Evolutionary conservation across 2,113 vertebrate species (phyloP), one percentile per base, ranked within the genome.

Genomic region (Bubo bubo): DNA sequence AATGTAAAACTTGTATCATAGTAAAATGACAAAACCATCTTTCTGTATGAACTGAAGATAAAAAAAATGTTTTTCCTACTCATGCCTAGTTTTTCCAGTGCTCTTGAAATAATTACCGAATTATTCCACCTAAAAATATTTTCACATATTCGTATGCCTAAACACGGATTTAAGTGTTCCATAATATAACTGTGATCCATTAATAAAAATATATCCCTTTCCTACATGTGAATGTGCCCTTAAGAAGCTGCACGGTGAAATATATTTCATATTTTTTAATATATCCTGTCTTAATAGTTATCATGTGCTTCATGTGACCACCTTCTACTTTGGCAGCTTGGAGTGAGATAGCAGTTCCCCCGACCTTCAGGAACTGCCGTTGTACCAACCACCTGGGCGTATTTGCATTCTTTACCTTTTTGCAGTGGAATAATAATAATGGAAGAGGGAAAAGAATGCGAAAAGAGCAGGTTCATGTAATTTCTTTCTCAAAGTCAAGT

Each of bases 401-500:
- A 1, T 97, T 96, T 95, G 89, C 86, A 71, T 94, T 93, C 86
- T 68, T 95, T 83, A 66, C 35, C 32, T 28, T n/a, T 94, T 66
- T 52, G 37, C 52, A 37, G 41, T 11, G 41, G 82, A 95, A 60
- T 58, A 68, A 71, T 66, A 93, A 88, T 62, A 75, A 58, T 30
- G 19, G 22, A 72, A 9, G 72, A 45, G 7, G 34, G 12, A 63
- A 89, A 89, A 83, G 53, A 72, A 39, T 47, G 21, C 50, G n/a
- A 24, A 18, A 49, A 18, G 27, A 74, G 24, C 43, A 39, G 19
- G 11, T 50, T 41, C 10, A 0, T 12, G 66, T 21, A 0, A n/a
- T 79, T 87, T 39, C 41, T 64, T 79, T 73, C 71, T 94, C 60
- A 97, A 97, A 97, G 75, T 16, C 91, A 71, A 79, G 95, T 75